phyloP scores from a whole-genome alignment of 2,797 vertebrate genomes.

The Ara ararauna region DNA sequence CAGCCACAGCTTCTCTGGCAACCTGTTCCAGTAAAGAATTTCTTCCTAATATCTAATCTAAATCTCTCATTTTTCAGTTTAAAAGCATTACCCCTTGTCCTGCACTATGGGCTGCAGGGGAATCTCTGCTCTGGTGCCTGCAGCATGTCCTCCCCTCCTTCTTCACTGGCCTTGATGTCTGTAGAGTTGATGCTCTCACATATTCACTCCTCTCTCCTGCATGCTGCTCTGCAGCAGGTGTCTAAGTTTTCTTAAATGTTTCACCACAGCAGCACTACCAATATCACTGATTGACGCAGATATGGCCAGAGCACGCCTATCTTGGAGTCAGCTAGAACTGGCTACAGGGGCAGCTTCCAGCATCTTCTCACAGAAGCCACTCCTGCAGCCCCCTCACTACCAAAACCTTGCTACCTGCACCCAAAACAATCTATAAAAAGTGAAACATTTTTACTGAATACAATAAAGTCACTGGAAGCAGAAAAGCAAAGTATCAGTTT shows the following conservation, averaged over 20 bases:
- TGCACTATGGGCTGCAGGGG: fast-evolving
- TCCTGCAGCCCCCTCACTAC: not conserved
- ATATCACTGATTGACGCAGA: not conserved
- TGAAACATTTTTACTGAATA: not conserved
- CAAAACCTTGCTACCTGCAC: not conserved
- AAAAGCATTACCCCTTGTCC: not conserved
- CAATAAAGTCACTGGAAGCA: not conserved
- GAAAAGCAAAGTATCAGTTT: not conserved
- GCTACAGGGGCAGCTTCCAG: not conserved
- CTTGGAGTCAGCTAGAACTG: not conserved
- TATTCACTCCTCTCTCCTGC: not conserved
- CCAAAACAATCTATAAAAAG: not conserved
- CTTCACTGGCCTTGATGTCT: not conserved
- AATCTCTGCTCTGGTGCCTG: not conserved
- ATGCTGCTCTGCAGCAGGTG: not conserved
- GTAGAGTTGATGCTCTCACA: not conserved
- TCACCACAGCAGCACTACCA: not conserved
- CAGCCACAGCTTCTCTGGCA: not conserved
- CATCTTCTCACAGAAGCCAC: not conserved
- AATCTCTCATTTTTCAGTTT: not conserved
- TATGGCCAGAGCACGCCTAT: not conserved
- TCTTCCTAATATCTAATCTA: not conserved
- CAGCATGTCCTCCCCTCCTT: not conserved
- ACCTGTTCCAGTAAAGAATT: not conserved
- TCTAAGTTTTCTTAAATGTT: not conserved